phyloP scores from a whole-genome alignment of 2,113 vertebrate species.

The Syngnathus floridae region DNA sequence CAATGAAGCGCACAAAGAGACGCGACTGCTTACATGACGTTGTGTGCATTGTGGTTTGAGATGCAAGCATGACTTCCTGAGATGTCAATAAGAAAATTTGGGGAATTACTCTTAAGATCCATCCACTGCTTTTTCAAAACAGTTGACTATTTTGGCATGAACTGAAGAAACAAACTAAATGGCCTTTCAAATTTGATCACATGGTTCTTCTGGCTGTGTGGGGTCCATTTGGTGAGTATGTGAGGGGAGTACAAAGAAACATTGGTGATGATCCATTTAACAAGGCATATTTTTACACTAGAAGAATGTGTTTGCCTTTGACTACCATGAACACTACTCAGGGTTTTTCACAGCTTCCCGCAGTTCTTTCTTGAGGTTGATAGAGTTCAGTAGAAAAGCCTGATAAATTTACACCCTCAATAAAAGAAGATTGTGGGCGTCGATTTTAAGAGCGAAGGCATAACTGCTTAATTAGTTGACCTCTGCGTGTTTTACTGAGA shows the following conservation, averaged over 20 bases:
- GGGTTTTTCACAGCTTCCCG: not conserved
- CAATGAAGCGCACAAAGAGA: conserved; percentile 27
- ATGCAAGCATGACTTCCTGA: conserved; percentile 33
- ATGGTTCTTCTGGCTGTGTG: not conserved
- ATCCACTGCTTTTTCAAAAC: not conserved
- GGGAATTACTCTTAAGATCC: not conserved
- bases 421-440: not conserved
- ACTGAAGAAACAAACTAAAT: not conserved
- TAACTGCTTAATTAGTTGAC: conserved; percentile 51
- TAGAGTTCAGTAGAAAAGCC: not conserved
- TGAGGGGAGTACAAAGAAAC: not conserved
- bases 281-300: not conserved
- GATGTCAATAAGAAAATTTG: conserved; percentile 12
- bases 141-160: not conserved
- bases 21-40: conserved; percentile 33
- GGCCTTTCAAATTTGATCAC: not conserved
- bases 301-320: not conserved
- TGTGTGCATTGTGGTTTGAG: conserved; percentile 33
- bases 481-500: conserved; percentile 49
- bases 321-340: not conserved
- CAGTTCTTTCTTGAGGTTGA: not conserved
- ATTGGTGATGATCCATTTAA: not conserved
- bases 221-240: not conserved
- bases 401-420: not conserved
- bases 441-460: conserved; percentile 20